These are phyloP conservation scores for Eumacrocentrus americanus DNA, from an alignment of 2,888 invertebrate genomes.

Conservation along the genomic window DNA sequence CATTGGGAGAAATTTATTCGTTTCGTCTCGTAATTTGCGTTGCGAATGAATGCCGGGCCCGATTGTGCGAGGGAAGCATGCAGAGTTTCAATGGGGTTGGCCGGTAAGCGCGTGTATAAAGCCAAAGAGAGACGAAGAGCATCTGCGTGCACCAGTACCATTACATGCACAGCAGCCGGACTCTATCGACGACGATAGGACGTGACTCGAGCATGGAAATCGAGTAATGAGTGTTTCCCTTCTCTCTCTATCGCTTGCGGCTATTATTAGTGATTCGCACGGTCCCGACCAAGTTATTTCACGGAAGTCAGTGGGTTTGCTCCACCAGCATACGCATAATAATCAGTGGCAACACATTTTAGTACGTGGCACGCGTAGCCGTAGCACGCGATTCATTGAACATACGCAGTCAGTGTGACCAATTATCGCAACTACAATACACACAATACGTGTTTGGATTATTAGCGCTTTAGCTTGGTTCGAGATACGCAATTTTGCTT, in stretches of 20 bases:
- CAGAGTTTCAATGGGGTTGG: slow-evolving; percentile 29
- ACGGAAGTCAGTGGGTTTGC: slow-evolving; percentile 25
- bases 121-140: not conserved
- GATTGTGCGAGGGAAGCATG: slow-evolving; percentile 26
- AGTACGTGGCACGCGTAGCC: not conserved
- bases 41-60: slow-evolving; percentile 23
- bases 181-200: slow-evolving; percentile 27
- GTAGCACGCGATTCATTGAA: slow-evolving; percentile 5
- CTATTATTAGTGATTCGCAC: slow-evolving; percentile 29
- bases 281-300: slow-evolving; percentile 20
- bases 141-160: not conserved
- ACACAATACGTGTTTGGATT: not conserved
- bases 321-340: slow-evolving; percentile 18
- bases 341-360: slow-evolving; percentile 12
- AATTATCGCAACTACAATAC: slow-evolving; percentile 5
- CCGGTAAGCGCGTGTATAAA: not conserved
- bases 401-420: not conserved
- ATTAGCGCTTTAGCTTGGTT: not conserved
- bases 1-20: slow-evolving; percentile 25
- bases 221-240: slow-evolving; percentile 22
- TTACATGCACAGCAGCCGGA: slow-evolving; percentile 22
- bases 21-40: slow-evolving; percentile 28
- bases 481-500: not conserved
- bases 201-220: slow-evolving; percentile 31
- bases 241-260: slow-evolving; percentile 5